Evolutionary conservation across 2,797 vertebrate species (phyloP), one percentile per base, ranked within the genome.

Genomic region (Ficedula albicollis): DNA sequence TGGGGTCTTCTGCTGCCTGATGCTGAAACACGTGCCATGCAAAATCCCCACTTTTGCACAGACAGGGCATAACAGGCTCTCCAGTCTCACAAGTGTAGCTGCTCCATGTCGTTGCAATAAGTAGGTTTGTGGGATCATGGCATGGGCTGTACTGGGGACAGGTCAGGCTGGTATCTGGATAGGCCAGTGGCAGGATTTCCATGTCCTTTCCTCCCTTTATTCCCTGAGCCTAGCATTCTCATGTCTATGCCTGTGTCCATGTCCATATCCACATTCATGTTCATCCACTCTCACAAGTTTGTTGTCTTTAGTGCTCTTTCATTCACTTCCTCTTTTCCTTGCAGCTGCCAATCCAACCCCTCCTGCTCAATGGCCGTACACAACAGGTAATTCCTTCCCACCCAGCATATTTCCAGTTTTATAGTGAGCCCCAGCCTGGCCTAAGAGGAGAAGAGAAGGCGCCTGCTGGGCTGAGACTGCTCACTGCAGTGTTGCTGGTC

Each of bases 1-100:
- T 20, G 11, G 46, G 26, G 9, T 21, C 3, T 26, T 52, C 32
- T 43, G 26, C 38, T 82, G 32, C 32, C 21, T 26, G 46, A 5
- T 21, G 13, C 21, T 51, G 17, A 69, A 43, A 52, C 6, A 16
- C 0, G 0, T 52, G 55, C 32, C 26, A 11, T 70, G 27, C 21
- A 32, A 60, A 60, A 44, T 52, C 17, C 11, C 9, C 11, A 9
- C 17, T 43, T 60, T 52, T 52, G 32, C 13, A 21, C 38, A 26
- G 26, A 59, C 17, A 52, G 6, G 13, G 15, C 22, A 60, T n/a
- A 44, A 36, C 21, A 70, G 32, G 17, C 26, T 32, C 32, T 60
- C 46, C 46, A 43, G 7, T 21, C 21, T 17, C 38, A 26, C 9
- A 36, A 21, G 17, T 30, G 21, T 17, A 9, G 32, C 4, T 52